These are phyloP conservation scores for Melieria crassipennis DNA, from an alignment of 2,888 invertebrate species.

Conservation along the genomic window DNA sequence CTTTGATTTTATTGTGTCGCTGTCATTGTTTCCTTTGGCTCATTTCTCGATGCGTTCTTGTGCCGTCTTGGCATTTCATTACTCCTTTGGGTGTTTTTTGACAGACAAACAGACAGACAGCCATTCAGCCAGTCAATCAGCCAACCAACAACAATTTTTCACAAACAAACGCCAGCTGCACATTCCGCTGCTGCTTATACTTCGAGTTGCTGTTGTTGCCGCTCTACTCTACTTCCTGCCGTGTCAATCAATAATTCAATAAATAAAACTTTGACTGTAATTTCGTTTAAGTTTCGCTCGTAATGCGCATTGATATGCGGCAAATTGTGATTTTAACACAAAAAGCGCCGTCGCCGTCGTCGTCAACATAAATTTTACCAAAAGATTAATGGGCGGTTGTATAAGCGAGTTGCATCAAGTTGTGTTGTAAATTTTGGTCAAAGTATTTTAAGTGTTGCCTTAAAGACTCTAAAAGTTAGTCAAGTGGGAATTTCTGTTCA, in stretches of 20 bases:
- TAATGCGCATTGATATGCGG: background rate
- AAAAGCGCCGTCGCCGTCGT: background rate
- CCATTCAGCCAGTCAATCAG: slow-evolving; percentile 10
- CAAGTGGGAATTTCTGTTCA: no score
- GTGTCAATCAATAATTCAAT: slow-evolving; percentile 18
- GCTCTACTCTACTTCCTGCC: background rate
- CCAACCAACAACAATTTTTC: background rate
- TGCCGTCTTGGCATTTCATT: background rate
- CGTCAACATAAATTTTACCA: background rate
- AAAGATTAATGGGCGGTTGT: no score
- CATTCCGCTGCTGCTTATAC: background rate
- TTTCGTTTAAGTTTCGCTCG: slow-evolving; percentile 4
- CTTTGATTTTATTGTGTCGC: background rate
- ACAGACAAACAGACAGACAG: slow-evolving; percentile 6
- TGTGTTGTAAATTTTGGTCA: no score
- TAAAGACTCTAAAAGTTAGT: no score
- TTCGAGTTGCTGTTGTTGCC: background rate
- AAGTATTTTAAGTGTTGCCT: no score
- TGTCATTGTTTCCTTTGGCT: background rate
- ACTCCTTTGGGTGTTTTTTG: slow-evolving; percentile 1
- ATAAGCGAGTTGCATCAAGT: no score
- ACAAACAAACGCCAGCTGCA: background rate
- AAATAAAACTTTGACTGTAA: slow-evolving; percentile 13
- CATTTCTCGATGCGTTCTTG: background rate
- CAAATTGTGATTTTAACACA: background rate